Evolutionary conservation across 2,888 invertebrate genomes (phyloP), one percentile per base, ranked within the genome.

Genomic region (Dermolepida albohirtum): DNA sequence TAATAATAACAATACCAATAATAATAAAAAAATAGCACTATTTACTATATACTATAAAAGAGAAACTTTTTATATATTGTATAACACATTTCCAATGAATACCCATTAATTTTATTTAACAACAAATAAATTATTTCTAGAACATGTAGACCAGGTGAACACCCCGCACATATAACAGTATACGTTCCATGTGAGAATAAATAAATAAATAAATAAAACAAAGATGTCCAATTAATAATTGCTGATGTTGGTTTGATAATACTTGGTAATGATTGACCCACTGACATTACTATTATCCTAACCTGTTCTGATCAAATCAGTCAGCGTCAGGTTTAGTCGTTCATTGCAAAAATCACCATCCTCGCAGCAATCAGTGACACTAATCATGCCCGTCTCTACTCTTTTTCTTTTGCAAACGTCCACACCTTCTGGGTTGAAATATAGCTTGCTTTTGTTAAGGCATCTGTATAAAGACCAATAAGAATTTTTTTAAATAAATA

Each of bases 291-390:
- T 47, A 47, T 47, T 10, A 62, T 62, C 59, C 59, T 62, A 62
- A 62, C 59, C 59, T 62, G 59, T 47, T 62, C 17, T 47, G 59
- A 50, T 62, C 66, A 67, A 64, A 51, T 57, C 62, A 63, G 57
- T 72, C 54, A 80, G 72, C 63, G 77, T 73, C 66, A 87, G 89
- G 82, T 85, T 87, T 85, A 92, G 87, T 79, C 87, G 86, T 80
- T 85, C 86, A 87, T 93, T 93, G 89, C 93, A 93, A 89, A 89
- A 90, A 78, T 84, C 83, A 86, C 88, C 86, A 81, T 89, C 86
- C 84, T 90, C 89, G 89, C 94, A 94, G 90, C 93, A 94, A 83
- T 89, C 87, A 86, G 92, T 90, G 86, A 59, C 27, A 47, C 59
- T 62, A 47, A 47, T 47, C 59, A 17, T 47, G 59, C 59, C 47